phyloP scores from a whole-genome alignment of 2,113 vertebrate species.

The Phalacrocorax pelagicus region DNA sequence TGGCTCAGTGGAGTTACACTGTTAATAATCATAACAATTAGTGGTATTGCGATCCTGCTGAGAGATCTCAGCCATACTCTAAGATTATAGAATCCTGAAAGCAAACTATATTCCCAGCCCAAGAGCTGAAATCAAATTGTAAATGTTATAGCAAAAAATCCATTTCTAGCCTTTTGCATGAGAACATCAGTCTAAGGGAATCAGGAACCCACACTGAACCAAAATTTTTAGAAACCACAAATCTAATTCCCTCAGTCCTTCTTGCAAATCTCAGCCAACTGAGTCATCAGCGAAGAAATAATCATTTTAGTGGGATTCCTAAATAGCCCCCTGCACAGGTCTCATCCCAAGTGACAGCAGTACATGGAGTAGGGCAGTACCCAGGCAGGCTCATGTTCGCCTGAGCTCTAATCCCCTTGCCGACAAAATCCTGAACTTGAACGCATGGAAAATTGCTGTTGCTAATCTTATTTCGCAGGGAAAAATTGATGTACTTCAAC shows the following conservation, averaged over 20 bases:
- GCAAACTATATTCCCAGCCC: background rate
- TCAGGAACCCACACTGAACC: background rate
- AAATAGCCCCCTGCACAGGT: background rate
- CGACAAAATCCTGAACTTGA: conserved; percentile 37
- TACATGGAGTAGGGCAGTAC: background rate
- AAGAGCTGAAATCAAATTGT: background rate
- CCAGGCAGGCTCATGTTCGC: background rate
- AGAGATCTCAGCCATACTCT: background rate
- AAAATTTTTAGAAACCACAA: background rate
- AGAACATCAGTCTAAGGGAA: background rate
- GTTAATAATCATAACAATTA: background rate
- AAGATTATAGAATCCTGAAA: background rate
- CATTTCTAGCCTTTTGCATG: background rate
- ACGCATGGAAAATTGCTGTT: conserved; percentile 55
- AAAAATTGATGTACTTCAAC: background rate
- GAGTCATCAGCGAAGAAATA: background rate
- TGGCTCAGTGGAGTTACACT: background rate
- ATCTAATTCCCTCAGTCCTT: background rate
- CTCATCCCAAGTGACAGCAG: background rate
- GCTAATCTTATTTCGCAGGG: conserved; percentile 54
- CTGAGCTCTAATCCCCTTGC: conserved; percentile 24
- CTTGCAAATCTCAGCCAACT: background rate
- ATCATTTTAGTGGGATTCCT: background rate
- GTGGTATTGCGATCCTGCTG: background rate
- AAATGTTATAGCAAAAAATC: background rate